Evolutionary conservation across 2,888 invertebrate genomes (phyloP), one percentile per base, ranked within the genome.

Genomic region (Pammene aurita): DNA sequence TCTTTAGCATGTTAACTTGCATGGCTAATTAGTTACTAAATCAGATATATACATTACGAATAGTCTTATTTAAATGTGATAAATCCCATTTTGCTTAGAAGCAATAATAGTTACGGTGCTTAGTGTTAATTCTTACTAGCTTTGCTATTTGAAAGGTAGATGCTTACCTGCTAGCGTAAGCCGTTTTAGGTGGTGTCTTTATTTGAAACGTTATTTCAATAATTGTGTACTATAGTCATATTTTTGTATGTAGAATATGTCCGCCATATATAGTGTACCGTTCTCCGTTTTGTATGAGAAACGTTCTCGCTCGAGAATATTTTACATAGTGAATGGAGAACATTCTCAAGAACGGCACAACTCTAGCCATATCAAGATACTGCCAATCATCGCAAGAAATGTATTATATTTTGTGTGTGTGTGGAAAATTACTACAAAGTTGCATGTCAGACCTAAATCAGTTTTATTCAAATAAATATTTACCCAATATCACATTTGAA

Each of bases 41-140:
- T 68, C 63, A 57, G 44, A n/a, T 26, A 13, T 60, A 69, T 67
- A 50, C 56, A 26, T 70, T 58, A 68, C 58, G 58, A 26, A 52
- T 71, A 73, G 73, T 72, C 67, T 69, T 54, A 52, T 60, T 70
- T 50, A 66, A 67, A 72, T 73, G 73, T 73, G 73, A 73, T 73
- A 72, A 58, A 64, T 68, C 41, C 26, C 57, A 72, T 64, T 67
- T 46, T 69, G 65, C 58, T 64, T 65, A 67, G 58, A 67, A 73
- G 72, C 68, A 67, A 71, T 64, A 69, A 68, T 72, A 65, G 69
- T 65, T 66, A 71, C 71, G 72, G 73, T 73, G 73, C 73, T 73
- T 73, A 71, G 71, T 60, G 67, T 38, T 66, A 62, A 26, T 63
- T 58, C 57, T 42, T 50, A 38, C 48, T 56, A 46, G 61, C 58